Percentiles rank a stretch among this genome's conserved stretches.
Evolutionary conservation across 2,797 vertebrate species (phyloP).

Genomic region (Eulemur albifrons): DNA sequence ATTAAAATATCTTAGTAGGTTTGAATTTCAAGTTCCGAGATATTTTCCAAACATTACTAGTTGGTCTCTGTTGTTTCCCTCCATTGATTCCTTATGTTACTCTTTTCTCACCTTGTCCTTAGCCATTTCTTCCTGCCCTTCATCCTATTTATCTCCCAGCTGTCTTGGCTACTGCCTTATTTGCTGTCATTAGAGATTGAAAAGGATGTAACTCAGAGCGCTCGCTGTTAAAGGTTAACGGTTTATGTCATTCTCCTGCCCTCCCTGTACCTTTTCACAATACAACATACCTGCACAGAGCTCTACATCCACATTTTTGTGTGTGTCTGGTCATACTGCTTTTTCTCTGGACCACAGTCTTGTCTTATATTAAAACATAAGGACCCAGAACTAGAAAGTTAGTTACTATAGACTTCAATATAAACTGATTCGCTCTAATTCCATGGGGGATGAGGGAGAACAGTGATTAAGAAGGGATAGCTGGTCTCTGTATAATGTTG

Average conservation of each 20-base stretch:
- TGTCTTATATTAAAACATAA: background rate
- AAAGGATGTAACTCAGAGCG: background rate
- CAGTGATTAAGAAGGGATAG: background rate
- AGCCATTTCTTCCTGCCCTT: background rate
- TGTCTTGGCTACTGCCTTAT: background rate
- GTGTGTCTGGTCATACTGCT: background rate
- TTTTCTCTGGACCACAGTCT: background rate
- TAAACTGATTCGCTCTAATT: slow-evolving; percentile 2
- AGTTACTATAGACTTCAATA: background rate
- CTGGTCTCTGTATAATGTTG: background rate
- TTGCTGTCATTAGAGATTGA: background rate
- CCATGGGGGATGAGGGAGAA: background rate
- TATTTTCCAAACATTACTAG: background rate
- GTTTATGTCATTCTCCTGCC: background rate
- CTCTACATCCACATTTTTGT: background rate
- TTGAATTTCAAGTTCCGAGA: background rate
- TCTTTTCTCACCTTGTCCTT: background rate
- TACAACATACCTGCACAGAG: background rate
- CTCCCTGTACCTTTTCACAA: background rate
- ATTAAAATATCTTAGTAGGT: background rate
- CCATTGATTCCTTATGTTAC: background rate
- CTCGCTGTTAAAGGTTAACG: background rate
- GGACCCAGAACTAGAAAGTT: background rate
- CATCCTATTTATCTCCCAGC: background rate
- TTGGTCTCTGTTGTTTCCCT: background rate